Conservation (phyloP, 1,140 invertebrate species). For the Cotesia chilonis region DNA sequence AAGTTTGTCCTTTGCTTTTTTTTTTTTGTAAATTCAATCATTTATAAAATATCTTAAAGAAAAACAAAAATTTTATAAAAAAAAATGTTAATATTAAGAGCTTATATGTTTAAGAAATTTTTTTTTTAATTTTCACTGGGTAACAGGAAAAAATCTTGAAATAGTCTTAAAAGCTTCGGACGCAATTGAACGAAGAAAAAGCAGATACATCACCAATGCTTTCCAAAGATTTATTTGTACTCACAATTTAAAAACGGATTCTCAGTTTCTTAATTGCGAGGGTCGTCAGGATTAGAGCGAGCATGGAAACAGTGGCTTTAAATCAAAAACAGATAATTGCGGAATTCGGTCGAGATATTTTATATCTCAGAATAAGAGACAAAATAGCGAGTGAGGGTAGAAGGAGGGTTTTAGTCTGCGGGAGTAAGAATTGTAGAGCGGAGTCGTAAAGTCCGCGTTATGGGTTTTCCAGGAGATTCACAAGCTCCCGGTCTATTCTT, state of each 20-base stretch:
- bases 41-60: no score
- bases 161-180: no score
- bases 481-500: conserved; percentile 16
- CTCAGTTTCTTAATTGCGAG: no score
- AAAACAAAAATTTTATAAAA: no score
- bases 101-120: no score
- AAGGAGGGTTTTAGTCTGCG: not conserved
- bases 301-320: conserved; percentile 32
- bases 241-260: not conserved
- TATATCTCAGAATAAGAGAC: not conserved
- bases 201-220: no score
- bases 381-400: conserved; percentile 8
- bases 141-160: no score
- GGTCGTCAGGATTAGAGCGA: conserved; percentile 5
- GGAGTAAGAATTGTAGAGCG: conserved; percentile 6
- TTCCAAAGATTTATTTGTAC: not conserved
- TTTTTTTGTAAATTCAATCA: no score
- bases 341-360: conserved; percentile 20
- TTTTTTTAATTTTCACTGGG: no score
- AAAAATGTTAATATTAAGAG: no score
- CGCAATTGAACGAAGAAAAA: no score
- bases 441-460: conserved; percentile 36
- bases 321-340: conserved; percentile 39
- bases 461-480: conserved; percentile 37
- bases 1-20: no score